Conservation (phyloP, 2,797 vertebrate genomes). For the Arnoldichthys spilopterus region DNA sequence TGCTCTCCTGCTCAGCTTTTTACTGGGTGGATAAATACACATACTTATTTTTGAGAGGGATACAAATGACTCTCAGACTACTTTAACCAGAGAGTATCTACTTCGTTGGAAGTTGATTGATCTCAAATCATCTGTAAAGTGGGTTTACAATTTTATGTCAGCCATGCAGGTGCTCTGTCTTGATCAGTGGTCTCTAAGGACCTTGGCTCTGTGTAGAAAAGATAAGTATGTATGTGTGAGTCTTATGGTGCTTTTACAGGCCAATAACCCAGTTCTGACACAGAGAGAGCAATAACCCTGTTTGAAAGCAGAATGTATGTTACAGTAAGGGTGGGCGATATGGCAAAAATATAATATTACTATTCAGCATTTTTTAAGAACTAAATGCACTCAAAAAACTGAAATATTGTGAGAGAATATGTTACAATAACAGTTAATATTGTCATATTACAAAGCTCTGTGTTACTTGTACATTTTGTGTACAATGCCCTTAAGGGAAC, state of each 20-base stretch:
- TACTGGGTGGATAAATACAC: constrained; percentile 3
- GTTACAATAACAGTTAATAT: too few relatives aligned
- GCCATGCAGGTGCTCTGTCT: constrained; percentile 17
- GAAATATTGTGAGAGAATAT: too few relatives aligned
- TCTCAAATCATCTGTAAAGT: constrained; percentile 31
- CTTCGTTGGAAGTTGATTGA: constrained; percentile 24
- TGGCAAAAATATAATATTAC: too few relatives aligned
- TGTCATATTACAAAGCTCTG: too few relatives aligned
- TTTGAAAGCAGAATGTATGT: neutral
- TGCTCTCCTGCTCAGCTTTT: constrained; percentile 3
- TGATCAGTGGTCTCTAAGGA: constrained; percentile 11
- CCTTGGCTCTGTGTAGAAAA: constrained; percentile 1
- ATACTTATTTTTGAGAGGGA: neutral
- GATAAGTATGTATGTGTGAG: constrained; percentile 19
- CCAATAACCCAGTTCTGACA: neutral
- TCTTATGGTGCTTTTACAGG: constrained; percentile 14
- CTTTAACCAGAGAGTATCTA: constrained; percentile 8
- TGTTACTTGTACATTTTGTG: neutral
- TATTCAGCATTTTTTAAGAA: too few relatives aligned
- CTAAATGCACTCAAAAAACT: too few relatives aligned
- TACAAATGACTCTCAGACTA: constrained; percentile 13
- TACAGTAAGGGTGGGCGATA: neutral
- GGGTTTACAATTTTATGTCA: constrained; percentile 21
- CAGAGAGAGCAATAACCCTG: neutral
- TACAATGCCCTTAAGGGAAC: neutral